phyloP scores from a whole-genome alignment of 1,140 invertebrate species.

The Galendromus occidentalis region DNA sequence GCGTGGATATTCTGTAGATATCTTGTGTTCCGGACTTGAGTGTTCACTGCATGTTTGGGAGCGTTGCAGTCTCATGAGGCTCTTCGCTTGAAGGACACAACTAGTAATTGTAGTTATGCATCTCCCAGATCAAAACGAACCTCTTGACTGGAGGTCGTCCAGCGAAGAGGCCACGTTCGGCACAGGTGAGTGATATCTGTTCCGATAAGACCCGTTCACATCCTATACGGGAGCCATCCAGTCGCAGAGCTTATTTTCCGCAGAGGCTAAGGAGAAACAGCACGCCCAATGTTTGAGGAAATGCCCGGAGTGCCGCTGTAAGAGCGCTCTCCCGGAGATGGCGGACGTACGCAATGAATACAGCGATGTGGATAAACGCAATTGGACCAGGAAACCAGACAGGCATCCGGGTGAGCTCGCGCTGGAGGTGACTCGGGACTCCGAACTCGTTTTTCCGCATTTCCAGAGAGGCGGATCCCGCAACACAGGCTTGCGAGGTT shows the following conservation, averaged over 20 bases:
- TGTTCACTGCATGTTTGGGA: no score
- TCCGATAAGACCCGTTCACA: not conserved
- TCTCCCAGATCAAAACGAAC: not conserved
- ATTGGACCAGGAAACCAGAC: slow-evolving; percentile 3
- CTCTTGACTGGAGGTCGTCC: slow-evolving; percentile 3
- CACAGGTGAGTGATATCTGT: not conserved
- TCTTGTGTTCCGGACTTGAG: no score
- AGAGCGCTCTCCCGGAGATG: not conserved
- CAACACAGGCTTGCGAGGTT: no score
- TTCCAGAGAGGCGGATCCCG: no score
- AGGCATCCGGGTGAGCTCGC: not conserved
- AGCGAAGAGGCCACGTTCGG: not conserved
- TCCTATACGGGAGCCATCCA: not conserved
- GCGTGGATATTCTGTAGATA: no score
- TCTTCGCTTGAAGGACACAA: not conserved
- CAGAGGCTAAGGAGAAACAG: slow-evolving; percentile 3
- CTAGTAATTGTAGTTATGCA: slow-evolving; percentile 9
- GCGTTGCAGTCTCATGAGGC: not conserved
- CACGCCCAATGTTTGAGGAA: not conserved
- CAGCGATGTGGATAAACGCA: slow-evolving; percentile 5
- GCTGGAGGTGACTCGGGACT: no score
- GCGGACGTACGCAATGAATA: slow-evolving; percentile 7
- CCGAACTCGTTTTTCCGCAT: no score
- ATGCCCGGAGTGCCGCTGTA: not conserved
- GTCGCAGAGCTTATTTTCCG: not conserved